phyloP scores from a whole-genome alignment of 1,140 invertebrate genomes.

The Ectropis grisescens region DNA sequence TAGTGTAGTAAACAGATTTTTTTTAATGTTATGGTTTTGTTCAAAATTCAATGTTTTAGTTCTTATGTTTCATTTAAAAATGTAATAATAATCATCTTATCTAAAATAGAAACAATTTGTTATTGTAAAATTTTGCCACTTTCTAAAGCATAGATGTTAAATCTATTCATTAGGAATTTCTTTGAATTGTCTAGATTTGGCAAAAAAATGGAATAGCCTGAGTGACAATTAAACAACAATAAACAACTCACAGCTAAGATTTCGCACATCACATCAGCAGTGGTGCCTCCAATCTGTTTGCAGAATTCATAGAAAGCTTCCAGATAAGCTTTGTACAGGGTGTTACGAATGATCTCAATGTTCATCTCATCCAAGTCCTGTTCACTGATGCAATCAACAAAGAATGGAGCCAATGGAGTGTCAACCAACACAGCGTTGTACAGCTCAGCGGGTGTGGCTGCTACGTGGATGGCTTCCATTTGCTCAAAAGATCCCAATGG shows the following conservation, averaged over 20 bases:
- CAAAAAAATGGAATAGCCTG: too few species aligned
- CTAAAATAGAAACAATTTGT: too few species aligned
- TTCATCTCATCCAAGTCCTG: constrained; percentile 99
- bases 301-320: constrained; percentile 99
- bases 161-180: too few species aligned
- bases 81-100: too few species aligned
- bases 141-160: too few species aligned
- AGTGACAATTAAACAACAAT: too few species aligned
- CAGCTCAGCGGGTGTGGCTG: constrained; percentile 97
- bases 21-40: too few species aligned
- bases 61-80: too few species aligned
- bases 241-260: constrained; percentile 91
- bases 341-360: constrained; percentile 99
- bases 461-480: constrained; percentile 99
- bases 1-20: too few species aligned
- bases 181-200: too few species aligned
- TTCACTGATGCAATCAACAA: constrained; percentile 99
- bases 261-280: constrained; percentile 99
- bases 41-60: too few species aligned
- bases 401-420: constrained; percentile 99
- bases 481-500: constrained; percentile 99
- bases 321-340: constrained; percentile 98
- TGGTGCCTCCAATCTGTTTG: constrained; percentile 96
- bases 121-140: too few species aligned
- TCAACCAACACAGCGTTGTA: constrained; percentile 99